Base-by-base conservation (phyloP, 1,140 invertebrate species). In the Palaemon carinicauda region DNA sequence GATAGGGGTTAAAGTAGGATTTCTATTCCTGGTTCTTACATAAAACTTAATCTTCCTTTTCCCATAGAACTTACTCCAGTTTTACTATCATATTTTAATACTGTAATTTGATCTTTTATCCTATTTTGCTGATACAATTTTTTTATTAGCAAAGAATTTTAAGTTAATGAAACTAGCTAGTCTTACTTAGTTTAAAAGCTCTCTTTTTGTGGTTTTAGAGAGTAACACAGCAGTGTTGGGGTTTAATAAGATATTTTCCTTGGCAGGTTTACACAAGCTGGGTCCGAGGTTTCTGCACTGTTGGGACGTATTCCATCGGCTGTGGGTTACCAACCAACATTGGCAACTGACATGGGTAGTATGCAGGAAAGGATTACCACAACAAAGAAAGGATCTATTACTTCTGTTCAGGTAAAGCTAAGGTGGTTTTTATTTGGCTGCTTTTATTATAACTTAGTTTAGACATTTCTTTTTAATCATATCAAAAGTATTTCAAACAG, bases 231-330 rank as follows among this genome's bases (percentile, higher is more conserved):
- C 2, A 27, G n/a, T n/a, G n/a, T n/a, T n/a, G n/a, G n/a, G n/a
- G n/a, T n/a, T n/a, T n/a, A n/a, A n/a, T n/a, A n/a, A n/a, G n/a
- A n/a, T 5, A 9, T 56, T 74, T 77, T 41, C 52, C 81, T 17
- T 54, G 80, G 10, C 87, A 92, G 92, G 92, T 99, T 99, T 93
- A 99, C 98, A 79, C 98, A 99, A 92, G 98, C 98, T 91, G 98
- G 98, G 94, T 99, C 98, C 73, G 98, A 99, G 92, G 89, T 90
- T 41, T 90, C 89, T 52, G 89, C 89, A 17, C 80, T 94, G 91
- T 89, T 94, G 88, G 94, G 94, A 89, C 93, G 94, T 92, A 94
- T 94, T 87, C 94, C 94, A 50, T 94, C 94, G 52, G 93, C 93
- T 91, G 93, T 94, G 87, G 94, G 94, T 90, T 94, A 94, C 90